These are phyloP conservation scores for Thera britannica DNA, from an alignment of 2,888 invertebrate species.

Conservation along the genomic window DNA sequence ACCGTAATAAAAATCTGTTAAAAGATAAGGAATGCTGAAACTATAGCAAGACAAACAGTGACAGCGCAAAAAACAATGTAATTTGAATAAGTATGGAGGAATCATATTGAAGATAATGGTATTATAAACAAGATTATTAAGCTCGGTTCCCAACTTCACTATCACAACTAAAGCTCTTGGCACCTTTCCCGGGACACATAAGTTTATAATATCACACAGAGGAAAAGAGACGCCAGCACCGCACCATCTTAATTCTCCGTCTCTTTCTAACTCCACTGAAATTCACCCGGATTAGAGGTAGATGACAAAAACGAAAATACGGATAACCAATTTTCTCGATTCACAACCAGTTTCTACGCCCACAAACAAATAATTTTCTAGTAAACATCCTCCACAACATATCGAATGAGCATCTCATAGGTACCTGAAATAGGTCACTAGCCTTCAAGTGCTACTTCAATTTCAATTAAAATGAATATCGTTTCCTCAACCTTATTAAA, in stretches of 20 bases:
- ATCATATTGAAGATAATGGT: neutral
- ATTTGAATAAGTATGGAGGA: neutral
- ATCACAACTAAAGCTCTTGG: conserved; percentile 59
- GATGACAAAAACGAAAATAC: conserved; percentile 11
- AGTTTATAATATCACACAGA: conserved; percentile 57
- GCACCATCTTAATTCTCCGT: conserved; percentile 22
- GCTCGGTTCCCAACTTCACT: conserved; percentile 50
- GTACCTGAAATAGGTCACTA: neutral
- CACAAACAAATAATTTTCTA: conserved; percentile 2
- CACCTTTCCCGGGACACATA: conserved; percentile 60
- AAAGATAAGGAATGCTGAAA: neutral
- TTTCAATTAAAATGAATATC: conserved; percentile 9
- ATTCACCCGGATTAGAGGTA: conserved; percentile 9
- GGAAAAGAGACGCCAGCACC: conserved; percentile 40
- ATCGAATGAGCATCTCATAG: neutral
- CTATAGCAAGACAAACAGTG: neutral
- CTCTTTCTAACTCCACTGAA: conserved; percentile 36
- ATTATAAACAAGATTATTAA: conserved; percentile 44
- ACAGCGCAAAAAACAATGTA: neutral
- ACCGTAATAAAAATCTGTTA: neutral
- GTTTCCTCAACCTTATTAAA: conserved; percentile 13
- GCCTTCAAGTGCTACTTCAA: conserved; percentile 4
- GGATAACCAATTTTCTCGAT: conserved; percentile 20
- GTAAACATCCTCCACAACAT: neutral
- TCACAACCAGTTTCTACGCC: conserved; percentile 6